Percentiles rank a stretch among this genome's conserved stretches.
phyloP scores from a whole-genome alignment of 2,888 invertebrate species.

The Pterostichus niger region DNA sequence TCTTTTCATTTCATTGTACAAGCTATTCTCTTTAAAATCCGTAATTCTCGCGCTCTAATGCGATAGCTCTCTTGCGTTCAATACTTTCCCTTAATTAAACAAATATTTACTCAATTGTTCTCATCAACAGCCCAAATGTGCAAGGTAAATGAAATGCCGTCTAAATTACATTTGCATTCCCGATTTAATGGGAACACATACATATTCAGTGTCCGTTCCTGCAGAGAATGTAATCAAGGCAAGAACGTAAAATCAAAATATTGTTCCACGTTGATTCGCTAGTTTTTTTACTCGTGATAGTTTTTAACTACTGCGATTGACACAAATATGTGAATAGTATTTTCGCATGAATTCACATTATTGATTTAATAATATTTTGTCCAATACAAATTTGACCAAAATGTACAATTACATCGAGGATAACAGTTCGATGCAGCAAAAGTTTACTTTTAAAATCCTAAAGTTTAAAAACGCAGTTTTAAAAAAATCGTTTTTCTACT shows the following conservation, averaged over 20 bases:
- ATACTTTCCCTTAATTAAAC: slow-evolving; percentile 58
- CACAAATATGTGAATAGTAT: background rate
- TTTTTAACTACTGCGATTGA: slow-evolving; percentile 8
- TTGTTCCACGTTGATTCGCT: slow-evolving; percentile 1
- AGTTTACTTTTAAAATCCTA: too few species aligned
- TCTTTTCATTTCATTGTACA: background rate
- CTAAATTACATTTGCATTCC: slow-evolving; percentile 62
- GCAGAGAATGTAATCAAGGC: slow-evolving; percentile 55
- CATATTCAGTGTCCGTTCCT: slow-evolving; percentile 48
- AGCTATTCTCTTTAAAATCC: background rate
- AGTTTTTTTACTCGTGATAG: background rate
- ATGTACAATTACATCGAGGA: too few species aligned
- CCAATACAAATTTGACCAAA: too few species aligned
- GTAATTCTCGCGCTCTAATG: background rate
- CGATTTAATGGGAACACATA: slow-evolving; percentile 58
- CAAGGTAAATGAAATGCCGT: slow-evolving; percentile 62
- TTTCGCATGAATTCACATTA: background rate
- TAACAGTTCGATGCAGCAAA: too few species aligned
- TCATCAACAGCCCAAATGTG: slow-evolving; percentile 60
- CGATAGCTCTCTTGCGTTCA: slow-evolving; percentile 38
- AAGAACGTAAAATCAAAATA: slow-evolving; percentile 59
- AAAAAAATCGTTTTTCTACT: too few species aligned
- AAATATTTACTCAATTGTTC: slow-evolving; percentile 63
- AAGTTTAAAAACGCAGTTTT: too few species aligned
- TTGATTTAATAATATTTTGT: too few species aligned